Evolutionary conservation across 2,113 vertebrate species (phyloP).

Genomic region (Amblyornis subalaris): DNA sequence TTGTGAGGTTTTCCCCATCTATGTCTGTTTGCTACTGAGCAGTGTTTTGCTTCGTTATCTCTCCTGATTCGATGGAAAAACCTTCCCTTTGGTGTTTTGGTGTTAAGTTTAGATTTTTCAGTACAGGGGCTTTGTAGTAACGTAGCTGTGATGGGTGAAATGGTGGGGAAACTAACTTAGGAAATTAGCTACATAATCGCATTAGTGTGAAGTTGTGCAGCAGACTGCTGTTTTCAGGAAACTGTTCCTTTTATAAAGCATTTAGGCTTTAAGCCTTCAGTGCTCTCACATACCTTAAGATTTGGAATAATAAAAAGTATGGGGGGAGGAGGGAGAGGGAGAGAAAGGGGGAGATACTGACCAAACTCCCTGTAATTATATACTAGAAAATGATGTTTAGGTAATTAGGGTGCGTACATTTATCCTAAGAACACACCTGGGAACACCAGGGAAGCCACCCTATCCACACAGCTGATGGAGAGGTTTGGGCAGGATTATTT

Average conservation of each 20-base stretch:
- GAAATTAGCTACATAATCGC: conserved; percentile 92
- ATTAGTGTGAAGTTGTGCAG: conserved; percentile 86
- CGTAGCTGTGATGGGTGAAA: conserved; percentile 83
- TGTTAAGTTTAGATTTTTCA: conserved; percentile 47
- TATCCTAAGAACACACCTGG: background rate
- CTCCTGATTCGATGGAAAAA: background rate
- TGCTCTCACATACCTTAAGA: conserved; percentile 57
- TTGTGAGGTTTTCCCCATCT: background rate
- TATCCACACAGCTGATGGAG: background rate
- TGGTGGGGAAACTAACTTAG: conserved; percentile 84
- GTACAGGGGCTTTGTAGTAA: conserved; percentile 61
- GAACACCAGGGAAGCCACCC: background rate
- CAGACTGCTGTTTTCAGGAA: conserved; percentile 81
- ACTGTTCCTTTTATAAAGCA: conserved; percentile 77
- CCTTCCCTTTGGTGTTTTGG: conserved; percentile 31
- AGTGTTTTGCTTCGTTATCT: conserved; percentile 38
- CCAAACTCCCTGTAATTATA: background rate
- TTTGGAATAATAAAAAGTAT: conserved; percentile 52
- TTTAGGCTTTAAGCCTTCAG: conserved; percentile 70
- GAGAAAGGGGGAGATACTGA: background rate
- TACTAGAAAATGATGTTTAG: background rate
- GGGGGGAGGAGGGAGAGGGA: background rate
- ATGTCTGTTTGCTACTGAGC: background rate
- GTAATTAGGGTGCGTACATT: background rate
- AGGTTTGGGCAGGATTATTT: background rate